Evolutionary conservation across 2,888 invertebrate species (phyloP).

Genomic region (Lochmaea crataegi): DNA sequence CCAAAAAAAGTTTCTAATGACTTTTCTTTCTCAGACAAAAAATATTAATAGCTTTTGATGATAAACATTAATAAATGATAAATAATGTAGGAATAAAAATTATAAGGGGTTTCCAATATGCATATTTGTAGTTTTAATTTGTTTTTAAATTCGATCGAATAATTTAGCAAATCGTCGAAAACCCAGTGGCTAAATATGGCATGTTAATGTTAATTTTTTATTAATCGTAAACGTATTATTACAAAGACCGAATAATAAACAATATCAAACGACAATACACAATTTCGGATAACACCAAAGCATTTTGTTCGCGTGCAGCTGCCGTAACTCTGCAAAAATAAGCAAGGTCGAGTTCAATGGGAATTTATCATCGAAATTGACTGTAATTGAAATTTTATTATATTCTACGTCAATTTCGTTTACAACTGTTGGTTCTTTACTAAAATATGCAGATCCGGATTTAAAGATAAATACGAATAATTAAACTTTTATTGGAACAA

Average conservation of each 20-base stretch:
- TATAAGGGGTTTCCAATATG: too few relatives aligned
- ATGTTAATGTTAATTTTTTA: conserved; percentile 42
- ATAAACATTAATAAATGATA: too few relatives aligned
- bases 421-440: conserved; percentile 10
- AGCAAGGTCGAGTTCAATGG: conserved; percentile 48
- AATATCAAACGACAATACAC: conserved; percentile 39
- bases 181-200: conserved; percentile 16
- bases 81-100: too few relatives aligned
- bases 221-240: conserved; percentile 38
- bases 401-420: conserved; percentile 31
- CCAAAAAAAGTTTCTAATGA: too few relatives aligned
- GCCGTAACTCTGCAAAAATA: conserved; percentile 46
- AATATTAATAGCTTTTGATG: too few relatives aligned
- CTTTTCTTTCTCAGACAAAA: too few relatives aligned
- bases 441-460: conserved; percentile 11
- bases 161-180: too few relatives aligned
- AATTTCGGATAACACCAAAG: conserved; percentile 51
- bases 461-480: background rate
- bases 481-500: background rate
- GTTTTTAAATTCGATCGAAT: too few relatives aligned
- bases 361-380: conserved; percentile 43
- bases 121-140: too few relatives aligned
- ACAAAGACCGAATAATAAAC: conserved; percentile 33
- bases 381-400: conserved; percentile 35
- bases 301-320: conserved; percentile 50